Base-by-base conservation (phyloP, 2,888 invertebrate genomes). In the Anticlea derivata region DNA sequence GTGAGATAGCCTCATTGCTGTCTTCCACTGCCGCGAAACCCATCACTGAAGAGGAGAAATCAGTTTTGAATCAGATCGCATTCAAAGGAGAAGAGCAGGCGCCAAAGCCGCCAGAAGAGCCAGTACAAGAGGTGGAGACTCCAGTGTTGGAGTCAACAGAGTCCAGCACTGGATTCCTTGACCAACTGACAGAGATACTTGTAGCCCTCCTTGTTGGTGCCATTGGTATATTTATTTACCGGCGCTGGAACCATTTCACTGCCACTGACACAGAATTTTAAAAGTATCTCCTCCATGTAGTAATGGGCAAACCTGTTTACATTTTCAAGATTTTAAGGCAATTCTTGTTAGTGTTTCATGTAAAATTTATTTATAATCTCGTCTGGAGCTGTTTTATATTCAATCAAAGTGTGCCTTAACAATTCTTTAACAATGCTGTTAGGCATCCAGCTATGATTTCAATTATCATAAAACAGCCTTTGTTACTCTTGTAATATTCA, bases 21-120 rank as follows among this genome's bases (percentile, higher is more conserved):
- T 89, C 90, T 3, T 83, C 83, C 27, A 89, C 83, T 51, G 91
- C 91, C 48, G 90, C 91, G 5, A 81, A 85, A 65, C 91, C 91
- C 6, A 76, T 84, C 3, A 89, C 91, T 37, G 91, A 90, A 37
- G 91, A 91, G 59, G 91, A 91, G 51, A 82, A 89, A 52, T 76
- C 88, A 27, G 89, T 86, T 17, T 67, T 91, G 37, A 83, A 85
- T 52, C 91, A 91, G 66, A 91, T 91, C 67, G 90, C 91, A 57
- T 87, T 91, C 52, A 91, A 91, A 77, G 90, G 83, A 12, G 91
- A 91, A 62, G 90, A 90, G 30, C 85, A 86, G 52, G 63, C 78
- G 37, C 65, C 79, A 2, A 86, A 83, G 54, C 76, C 67, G 5
- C 60, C 76, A 1, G 82, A 80, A 48, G 88, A 87, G 48, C 75